phyloP scores from a whole-genome alignment of 1,140 invertebrate genomes.

The Globodera rostochiensis region DNA sequence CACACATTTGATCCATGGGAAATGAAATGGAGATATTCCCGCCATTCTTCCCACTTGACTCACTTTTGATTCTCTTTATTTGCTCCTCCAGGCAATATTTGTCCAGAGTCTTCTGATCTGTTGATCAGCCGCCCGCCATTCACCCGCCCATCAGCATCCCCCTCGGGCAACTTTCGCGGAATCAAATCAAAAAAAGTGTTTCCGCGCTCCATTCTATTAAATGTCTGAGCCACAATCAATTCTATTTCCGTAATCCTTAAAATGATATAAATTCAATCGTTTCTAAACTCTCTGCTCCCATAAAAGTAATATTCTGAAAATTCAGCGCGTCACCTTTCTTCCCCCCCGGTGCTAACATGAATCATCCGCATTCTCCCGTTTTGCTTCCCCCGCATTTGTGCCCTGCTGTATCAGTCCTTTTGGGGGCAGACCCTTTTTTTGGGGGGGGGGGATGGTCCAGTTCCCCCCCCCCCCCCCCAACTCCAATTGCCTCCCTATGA shows the following conservation, averaged over 20 bases:
- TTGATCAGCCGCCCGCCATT: not conserved
- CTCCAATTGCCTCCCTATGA: not conserved
- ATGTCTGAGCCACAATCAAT: not conserved
- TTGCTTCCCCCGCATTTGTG: not conserved
- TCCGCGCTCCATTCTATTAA: not conserved
- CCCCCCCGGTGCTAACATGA: not conserved
- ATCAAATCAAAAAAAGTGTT: not conserved
- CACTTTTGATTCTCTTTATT: not conserved
- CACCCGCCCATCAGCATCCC: not conserved
- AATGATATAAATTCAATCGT: not conserved
- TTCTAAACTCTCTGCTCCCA: not conserved
- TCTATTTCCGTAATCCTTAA: not conserved
- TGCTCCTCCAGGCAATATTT: not conserved
- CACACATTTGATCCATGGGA: not conserved
- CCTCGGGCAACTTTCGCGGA: not conserved
- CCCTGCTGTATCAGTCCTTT: not conserved
- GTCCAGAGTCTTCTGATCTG: not conserved
- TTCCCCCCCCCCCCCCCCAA: too few relatives aligned
- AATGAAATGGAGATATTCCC: not conserved
- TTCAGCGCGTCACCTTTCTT: not conserved
- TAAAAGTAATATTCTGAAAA: not conserved
- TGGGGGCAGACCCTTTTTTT: not conserved
- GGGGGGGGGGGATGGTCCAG: too few relatives aligned
- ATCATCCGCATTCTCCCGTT: conserved; percentile 1
- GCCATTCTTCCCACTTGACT: not conserved